Evolutionary conservation across 2,888 invertebrate species (phyloP).

Genomic region (Dimorphilus gyrociliatus): DNA sequence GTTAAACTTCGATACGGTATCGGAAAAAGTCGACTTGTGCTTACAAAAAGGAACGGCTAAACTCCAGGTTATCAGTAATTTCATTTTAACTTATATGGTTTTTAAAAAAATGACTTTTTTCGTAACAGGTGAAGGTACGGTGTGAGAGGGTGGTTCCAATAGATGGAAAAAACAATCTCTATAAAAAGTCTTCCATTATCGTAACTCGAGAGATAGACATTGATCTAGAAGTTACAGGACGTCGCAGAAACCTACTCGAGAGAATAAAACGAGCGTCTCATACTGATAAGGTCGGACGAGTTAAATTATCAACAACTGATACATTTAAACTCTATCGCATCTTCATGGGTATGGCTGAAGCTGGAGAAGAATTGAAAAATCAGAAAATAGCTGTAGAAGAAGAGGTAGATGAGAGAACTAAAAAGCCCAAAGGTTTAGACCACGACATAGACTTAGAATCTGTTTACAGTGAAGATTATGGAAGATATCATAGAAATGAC

Average conservation of each 20-base stretch:
- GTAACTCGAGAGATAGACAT: conserved; percentile 33
- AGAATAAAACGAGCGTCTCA: conserved; percentile 15
- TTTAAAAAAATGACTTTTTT: too few species aligned
- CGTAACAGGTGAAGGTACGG: conserved; percentile 27
- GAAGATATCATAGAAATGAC: too few species aligned
- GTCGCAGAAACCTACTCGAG: conserved; percentile 24
- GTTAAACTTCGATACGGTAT: conserved; percentile 16
- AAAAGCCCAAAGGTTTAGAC: too few species aligned
- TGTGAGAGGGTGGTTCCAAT: conserved; percentile 32
- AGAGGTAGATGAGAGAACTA: conserved; percentile 2
- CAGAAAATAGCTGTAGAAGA: neutral
- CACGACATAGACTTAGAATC: too few species aligned
- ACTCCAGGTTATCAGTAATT: conserved; percentile 7
- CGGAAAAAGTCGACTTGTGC: conserved; percentile 15
- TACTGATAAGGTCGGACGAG: neutral
- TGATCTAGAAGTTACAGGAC: conserved; percentile 29
- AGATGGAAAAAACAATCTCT: conserved; percentile 29
- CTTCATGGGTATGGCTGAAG: conserved; percentile 29
- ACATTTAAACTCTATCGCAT: conserved; percentile 32
- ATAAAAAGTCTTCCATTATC: conserved; percentile 32
- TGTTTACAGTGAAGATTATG: too few species aligned
- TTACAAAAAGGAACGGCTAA: conserved; percentile 11
- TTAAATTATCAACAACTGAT: conserved; percentile 21
- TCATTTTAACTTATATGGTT: too few species aligned
- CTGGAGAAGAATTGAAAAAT: conserved; percentile 18